Percentiles rank a stretch among this genome's conserved stretches.
These are phyloP conservation scores for Pissodes strobi DNA, from an alignment of 1,140 invertebrate genomes.

Conservation along the genomic window DNA sequence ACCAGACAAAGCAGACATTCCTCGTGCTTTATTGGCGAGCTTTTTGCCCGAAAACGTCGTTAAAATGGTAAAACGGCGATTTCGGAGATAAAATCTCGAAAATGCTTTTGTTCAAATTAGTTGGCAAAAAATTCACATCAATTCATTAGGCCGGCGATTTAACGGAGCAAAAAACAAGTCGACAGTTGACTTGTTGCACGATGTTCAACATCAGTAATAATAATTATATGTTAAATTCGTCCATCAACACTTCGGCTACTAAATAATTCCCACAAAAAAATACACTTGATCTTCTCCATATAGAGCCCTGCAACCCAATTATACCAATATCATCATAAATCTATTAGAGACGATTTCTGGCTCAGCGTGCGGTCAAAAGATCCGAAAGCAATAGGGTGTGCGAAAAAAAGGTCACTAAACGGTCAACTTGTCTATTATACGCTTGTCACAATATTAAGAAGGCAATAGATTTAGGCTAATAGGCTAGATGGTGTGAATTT, in stretches of 20 bases:
- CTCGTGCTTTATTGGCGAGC: slow-evolving; percentile 32
- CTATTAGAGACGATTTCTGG: neutral
- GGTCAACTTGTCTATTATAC: slow-evolving; percentile 3
- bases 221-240: too few species aligned
- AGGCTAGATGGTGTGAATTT: neutral
- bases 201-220: too few species aligned
- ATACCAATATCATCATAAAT: neutral
- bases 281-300: too few species aligned
- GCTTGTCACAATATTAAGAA: slow-evolving; percentile 4
- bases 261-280: too few species aligned
- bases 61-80: slow-evolving; percentile 36
- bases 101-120: slow-evolving; percentile 29
- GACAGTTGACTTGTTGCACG: too few species aligned
- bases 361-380: slow-evolving; percentile 3
- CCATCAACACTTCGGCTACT: too few species aligned
- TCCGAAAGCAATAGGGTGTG: too few species aligned
- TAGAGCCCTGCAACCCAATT: too few species aligned
- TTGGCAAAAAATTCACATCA: slow-evolving; percentile 10
- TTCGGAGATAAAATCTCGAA: slow-evolving; percentile 35
- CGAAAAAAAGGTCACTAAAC: slow-evolving; percentile 2
- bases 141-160: slow-evolving; percentile 4
- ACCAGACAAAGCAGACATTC: slow-evolving; percentile 29
- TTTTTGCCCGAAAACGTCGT: slow-evolving; percentile 34
- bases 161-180: too few species aligned
- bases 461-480: slow-evolving; percentile 3